phyloP scores from a whole-genome alignment of 2,888 invertebrate species.

The Drosophila prostipennis region DNA sequence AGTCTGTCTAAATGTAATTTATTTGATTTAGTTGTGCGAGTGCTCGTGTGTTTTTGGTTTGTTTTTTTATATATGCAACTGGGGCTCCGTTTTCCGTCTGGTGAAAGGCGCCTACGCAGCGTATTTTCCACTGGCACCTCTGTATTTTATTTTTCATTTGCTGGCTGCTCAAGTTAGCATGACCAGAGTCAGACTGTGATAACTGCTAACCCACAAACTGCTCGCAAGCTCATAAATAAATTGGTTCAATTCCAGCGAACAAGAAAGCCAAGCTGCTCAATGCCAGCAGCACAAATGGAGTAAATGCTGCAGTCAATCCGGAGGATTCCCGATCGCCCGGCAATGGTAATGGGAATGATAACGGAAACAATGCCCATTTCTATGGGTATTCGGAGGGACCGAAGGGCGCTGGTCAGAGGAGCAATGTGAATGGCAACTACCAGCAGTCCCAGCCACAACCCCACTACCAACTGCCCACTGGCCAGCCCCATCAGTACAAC shows the following conservation, averaged over 20 bases:
- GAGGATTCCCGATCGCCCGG: slow-evolving; percentile 12
- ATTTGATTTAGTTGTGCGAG: neutral
- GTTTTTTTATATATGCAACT: slow-evolving; percentile 19
- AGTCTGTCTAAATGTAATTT: neutral
- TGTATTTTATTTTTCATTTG: neutral
- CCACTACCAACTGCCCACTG: slow-evolving; percentile 36
- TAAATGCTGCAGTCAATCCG: slow-evolving; percentile 8
- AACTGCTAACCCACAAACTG: slow-evolving; percentile 67
- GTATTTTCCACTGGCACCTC: slow-evolving; percentile 1
- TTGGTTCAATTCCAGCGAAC: slow-evolving; percentile 85
- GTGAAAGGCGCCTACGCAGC: slow-evolving; percentile 75
- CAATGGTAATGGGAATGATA: slow-evolving; percentile 1
- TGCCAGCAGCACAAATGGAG: slow-evolving; percentile 55
- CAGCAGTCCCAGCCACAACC: slow-evolving; percentile 9
- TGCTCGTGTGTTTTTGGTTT: slow-evolving; percentile 3
- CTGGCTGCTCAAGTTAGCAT: slow-evolving; percentile 56
- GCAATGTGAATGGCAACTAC: slow-evolving; percentile 33
- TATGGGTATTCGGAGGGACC: slow-evolving; percentile 65
- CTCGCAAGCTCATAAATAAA: slow-evolving; percentile 78
- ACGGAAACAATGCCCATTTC: slow-evolving; percentile 8
- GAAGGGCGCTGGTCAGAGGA: slow-evolving; percentile 42
- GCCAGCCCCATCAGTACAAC: slow-evolving; percentile 66
- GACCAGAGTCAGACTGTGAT: slow-evolving; percentile 61
- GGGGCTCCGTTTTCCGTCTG: slow-evolving; percentile 35
- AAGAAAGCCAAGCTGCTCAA: slow-evolving; percentile 85